Percentiles rank a stretch among this genome's conserved stretches.
Evolutionary conservation across 2,797 vertebrate genomes (phyloP).

Genomic region (Adelosebastes latens): DNA sequence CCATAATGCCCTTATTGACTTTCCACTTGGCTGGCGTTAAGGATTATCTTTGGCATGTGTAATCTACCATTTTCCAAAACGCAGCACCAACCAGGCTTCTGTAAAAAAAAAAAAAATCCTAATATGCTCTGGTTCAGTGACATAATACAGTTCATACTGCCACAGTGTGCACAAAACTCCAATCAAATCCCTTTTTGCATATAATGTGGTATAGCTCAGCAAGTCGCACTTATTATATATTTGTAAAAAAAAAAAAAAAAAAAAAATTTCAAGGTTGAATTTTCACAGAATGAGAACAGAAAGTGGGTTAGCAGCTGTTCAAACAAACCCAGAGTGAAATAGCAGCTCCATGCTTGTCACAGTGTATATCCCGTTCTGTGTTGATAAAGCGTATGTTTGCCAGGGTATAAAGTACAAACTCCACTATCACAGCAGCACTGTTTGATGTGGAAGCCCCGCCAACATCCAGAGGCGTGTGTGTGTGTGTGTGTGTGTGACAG

Average conservation of each 20-base stretch:
- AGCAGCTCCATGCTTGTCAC: conserved; percentile 34
- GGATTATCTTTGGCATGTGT: conserved; percentile 53
- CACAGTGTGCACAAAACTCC: conserved; percentile 15
- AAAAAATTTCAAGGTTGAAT: conserved; percentile 5
- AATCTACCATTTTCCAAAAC: conserved; percentile 46
- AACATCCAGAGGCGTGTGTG: conserved; percentile 27
- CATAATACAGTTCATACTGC: conserved; percentile 15
- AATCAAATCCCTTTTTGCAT: not conserved
- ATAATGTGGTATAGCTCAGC: not conserved
- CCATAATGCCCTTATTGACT: conserved; percentile 52
- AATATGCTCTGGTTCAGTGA: conserved; percentile 32
- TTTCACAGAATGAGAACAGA: conserved; percentile 33
- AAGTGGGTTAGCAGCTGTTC: conserved; percentile 49
- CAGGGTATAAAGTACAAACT: conserved; percentile 67
- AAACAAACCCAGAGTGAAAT: conserved; percentile 40
- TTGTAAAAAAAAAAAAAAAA: conserved; percentile 1
- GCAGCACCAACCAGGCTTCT: conserved; percentile 35
- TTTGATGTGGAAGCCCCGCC: conserved; percentile 42
- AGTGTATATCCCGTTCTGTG: conserved; percentile 9
- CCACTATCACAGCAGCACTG: conserved; percentile 36
- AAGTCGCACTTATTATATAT: conserved; percentile 11
- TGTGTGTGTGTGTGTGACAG: not conserved
- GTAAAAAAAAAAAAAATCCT: conserved; percentile 21
- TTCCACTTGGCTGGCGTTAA: conserved; percentile 51
- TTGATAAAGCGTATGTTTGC: conserved; percentile 56